These are phyloP conservation scores for Cerastoderma edule DNA, from an alignment of 2,888 invertebrate genomes.

Conservation along the genomic window DNA sequence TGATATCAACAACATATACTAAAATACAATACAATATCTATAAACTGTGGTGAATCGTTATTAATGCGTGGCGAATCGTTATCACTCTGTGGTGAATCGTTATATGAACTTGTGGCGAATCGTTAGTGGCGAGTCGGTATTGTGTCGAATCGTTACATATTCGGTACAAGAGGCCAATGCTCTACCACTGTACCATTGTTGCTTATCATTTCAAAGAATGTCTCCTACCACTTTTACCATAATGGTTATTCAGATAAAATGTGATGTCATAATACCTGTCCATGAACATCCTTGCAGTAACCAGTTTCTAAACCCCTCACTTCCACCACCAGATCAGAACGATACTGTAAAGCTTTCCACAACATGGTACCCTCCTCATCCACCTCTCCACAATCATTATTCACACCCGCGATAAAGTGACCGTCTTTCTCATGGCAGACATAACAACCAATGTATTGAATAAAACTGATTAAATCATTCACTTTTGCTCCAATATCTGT, in stretches of 20 bases:
- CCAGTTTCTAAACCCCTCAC: conserved; percentile 76
- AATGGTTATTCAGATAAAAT: background rate
- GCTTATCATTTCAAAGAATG: background rate
- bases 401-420: conserved; percentile 55
- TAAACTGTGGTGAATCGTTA: too few relatives aligned
- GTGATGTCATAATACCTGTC: conserved; percentile 67
- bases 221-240: background rate
- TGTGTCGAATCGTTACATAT: background rate
- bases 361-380: conserved; percentile 69
- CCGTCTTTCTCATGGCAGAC: conserved; percentile 34
- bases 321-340: conserved; percentile 64
- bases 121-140: background rate
- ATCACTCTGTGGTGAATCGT: too few relatives aligned
- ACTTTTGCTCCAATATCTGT: conserved; percentile 64
- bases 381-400: conserved; percentile 55
- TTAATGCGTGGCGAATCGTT: too few relatives aligned
- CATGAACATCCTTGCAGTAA: conserved; percentile 81
- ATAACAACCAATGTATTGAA: conserved; percentile 59
- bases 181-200: conserved; percentile 1
- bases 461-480: conserved; percentile 61
- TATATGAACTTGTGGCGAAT: background rate
- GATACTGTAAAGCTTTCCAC: conserved; percentile 69
- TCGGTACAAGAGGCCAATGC: background rate
- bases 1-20: too few relatives aligned
- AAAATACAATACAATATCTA: too few relatives aligned